phyloP scores from a whole-genome alignment of 2,888 invertebrate genomes.

The Pterostichus madidus region DNA sequence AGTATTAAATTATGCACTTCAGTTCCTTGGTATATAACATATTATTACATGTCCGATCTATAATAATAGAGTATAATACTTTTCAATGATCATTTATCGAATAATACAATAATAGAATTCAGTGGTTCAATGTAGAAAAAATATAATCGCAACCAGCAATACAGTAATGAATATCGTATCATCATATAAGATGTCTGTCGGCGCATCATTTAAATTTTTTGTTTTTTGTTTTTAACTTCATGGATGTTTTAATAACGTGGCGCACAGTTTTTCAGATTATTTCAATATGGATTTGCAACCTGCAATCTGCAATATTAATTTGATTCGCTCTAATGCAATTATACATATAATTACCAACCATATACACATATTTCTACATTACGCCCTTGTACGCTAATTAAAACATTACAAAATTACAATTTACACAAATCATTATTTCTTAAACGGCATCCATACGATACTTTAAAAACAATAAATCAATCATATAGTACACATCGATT shows the following conservation, averaged over 20 bases:
- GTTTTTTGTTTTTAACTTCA: neutral
- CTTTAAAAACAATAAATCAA: slow-evolving; percentile 1
- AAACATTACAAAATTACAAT: slow-evolving; percentile 37
- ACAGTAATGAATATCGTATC: too few species aligned
- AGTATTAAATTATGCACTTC: too few species aligned
- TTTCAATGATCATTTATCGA: too few species aligned
- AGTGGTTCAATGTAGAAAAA: too few species aligned
- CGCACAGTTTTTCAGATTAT: neutral
- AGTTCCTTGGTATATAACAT: too few species aligned
- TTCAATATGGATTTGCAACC: neutral
- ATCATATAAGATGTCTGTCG: too few species aligned
- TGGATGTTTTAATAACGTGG: neutral
- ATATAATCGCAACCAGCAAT: too few species aligned
- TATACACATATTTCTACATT: slow-evolving; percentile 21
- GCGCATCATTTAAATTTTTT: neutral
- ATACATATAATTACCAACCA: slow-evolving; percentile 34
- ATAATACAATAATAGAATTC: too few species aligned
- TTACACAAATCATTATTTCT: slow-evolving; percentile 21
- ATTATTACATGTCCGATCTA: too few species aligned
- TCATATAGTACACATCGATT: slow-evolving; percentile 8
- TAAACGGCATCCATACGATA: neutral
- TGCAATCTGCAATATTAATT: slow-evolving; percentile 37
- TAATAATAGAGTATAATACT: too few species aligned
- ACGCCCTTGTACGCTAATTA: slow-evolving; percentile 46
- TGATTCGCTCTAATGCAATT: slow-evolving; percentile 42